Conservation (phyloP, 2,113 vertebrate species). For the Felis catus region F.catus_Fca126_mat1.0 CM031415.1:173098501-173099000, state of each 20-base stretch:
- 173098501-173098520: not conserved
- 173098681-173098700: constrained; percentile 14
- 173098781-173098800: not conserved
- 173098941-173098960: not conserved
- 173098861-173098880: not conserved
- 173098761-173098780: not conserved
- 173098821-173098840: not conserved
- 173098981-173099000: not conserved
- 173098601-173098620: not conserved
- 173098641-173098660: not conserved
- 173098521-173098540: not conserved
- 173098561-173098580: not conserved
- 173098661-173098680: not conserved
- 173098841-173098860: not conserved
- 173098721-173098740: not conserved
- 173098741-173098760: not conserved
- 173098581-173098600: not conserved
- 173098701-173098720: not conserved
- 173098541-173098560: not conserved
- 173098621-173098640: not conserved
- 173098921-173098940: not conserved
- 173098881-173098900: not conserved
- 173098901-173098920: not conserved
- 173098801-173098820: not conserved
- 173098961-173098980: not conserved